Evolutionary conservation across 64 coral and sea anemone genomes (phyloP).

Genomic region (Actinia tenebrosa): DNA sequence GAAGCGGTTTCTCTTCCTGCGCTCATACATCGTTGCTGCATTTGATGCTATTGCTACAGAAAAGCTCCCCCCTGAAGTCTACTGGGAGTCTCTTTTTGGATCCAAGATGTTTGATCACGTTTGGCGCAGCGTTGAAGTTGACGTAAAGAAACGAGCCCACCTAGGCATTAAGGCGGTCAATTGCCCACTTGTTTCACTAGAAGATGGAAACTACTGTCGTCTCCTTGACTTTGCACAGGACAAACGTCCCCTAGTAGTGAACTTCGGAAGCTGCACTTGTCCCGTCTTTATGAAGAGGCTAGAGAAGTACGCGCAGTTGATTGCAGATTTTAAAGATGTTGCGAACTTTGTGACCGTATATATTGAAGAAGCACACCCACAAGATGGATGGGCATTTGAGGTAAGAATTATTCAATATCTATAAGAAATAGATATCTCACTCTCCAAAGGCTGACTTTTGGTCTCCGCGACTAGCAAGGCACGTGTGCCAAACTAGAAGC

Average conservation of each 20-base stretch:
- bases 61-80: conserved; percentile 50
- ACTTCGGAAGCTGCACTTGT: conserved; percentile 83
- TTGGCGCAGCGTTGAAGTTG: conserved; percentile 54
- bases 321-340: conserved; percentile 36
- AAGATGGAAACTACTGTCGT: conserved; percentile 56
- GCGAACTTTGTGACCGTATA: conserved; percentile 83
- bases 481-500: no score
- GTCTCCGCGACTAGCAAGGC: no score
- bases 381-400: conserved; percentile 85
- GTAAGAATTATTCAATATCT: not conserved
- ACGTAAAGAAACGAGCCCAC: conserved; percentile 60
- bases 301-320: conserved; percentile 33
- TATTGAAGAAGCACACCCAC: conserved; percentile 80
- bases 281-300: conserved; percentile 75
- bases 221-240: conserved; percentile 55
- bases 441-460: no score
- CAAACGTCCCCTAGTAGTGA: conserved; percentile 62
- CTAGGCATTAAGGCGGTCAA: conserved; percentile 62
- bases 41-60: conserved; percentile 31
- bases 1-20: conserved; percentile 26
- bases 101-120: conserved; percentile 75
- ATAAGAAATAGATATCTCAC: no score
- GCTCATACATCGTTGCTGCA: conserved; percentile 15
- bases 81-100: conserved; percentile 80
- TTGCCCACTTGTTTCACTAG: conserved; percentile 56